Conservation (phyloP, 2,797 vertebrate species). For the Siniperca obscura region DNA sequence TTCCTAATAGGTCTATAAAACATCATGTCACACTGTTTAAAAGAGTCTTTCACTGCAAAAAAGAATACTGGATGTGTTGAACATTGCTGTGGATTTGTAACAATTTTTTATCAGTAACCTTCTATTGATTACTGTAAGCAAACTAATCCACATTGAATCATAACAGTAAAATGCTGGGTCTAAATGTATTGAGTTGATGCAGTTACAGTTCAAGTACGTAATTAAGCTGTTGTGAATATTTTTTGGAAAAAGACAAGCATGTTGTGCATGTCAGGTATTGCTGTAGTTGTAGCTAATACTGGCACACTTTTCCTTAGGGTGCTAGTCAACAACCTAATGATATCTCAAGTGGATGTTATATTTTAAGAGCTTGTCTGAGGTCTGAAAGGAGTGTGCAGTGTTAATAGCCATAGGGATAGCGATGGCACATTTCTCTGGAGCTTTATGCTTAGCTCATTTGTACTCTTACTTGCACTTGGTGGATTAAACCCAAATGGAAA, state of each 20-base stretch:
- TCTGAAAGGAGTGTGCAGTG: constrained; percentile 12
- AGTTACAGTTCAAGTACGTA: neutral
- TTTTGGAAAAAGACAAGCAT: neutral
- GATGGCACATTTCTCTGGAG: constrained; percentile 38
- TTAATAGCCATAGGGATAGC: constrained; percentile 32
- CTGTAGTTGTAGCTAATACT: constrained; percentile 42
- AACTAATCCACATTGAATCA: neutral
- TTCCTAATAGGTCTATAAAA: neutral
- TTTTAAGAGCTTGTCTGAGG: constrained; percentile 55
- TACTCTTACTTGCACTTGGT: neutral
- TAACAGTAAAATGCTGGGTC: neutral
- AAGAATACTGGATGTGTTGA: neutral
- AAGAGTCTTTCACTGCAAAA: neutral
- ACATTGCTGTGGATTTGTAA: constrained; percentile 2
- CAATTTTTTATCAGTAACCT: neutral
- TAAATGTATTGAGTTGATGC: neutral
- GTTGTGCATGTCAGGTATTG: neutral
- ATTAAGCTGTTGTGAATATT: neutral
- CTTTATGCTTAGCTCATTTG: constrained; percentile 2
- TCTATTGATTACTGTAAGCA: neutral
- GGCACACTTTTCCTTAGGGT: constrained; percentile 30
- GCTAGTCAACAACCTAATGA: constrained; percentile 61
- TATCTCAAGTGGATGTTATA: constrained; percentile 64
- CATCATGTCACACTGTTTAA: neutral
- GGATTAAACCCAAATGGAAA: constrained; percentile 2